Evolutionary conservation across 1,140 invertebrate species (phyloP), one percentile per base, ranked within the genome.

Genomic region (Pristionchus pacificus): DNA sequence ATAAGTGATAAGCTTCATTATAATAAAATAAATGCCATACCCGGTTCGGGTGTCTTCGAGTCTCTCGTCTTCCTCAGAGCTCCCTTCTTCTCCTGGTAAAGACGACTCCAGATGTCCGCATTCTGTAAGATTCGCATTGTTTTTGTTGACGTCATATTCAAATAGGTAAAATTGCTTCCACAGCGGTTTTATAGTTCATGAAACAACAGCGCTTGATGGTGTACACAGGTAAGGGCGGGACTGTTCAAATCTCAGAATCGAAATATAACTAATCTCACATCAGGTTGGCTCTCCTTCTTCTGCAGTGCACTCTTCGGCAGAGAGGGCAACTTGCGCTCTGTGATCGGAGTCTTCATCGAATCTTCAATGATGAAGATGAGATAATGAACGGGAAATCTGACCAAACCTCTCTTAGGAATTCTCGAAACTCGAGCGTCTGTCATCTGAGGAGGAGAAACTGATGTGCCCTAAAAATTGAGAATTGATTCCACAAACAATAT

Each of bases 71-170:
- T 73, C 63, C 57, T 64, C 49, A 73, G 28, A 2, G 60, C 31
- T 25, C 71, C 71, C 27, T 73, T 73, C 64, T 73, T 73, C 60
- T 73, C 71, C 55, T 68, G 67, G 38, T 73, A 73, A 32, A 73
- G 49, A 19, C 71, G n/a, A 64, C 65, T 68, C 71, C 71, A 73
- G 2, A 73, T 66, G 28, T 73, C 66, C n/a, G 67, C 71, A 67
- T 69, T 66, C 65, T 66, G 30, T 10, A 64, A 38, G 55, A 14
- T 60, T 30, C 24, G 38, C 38, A 49, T 49, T 6, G 19, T 49
- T 6, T 49, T 49, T 49, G 6, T 10, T 49, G 19, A 6, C 19
- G 38, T 10, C 6, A 49, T 49, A 19, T 49, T 19, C 38, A n/a
- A n/a, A n/a, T n/a, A n/a, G n/a, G n/a, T n/a, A n/a, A n/a, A n/a